Conservation (phyloP, 2,797 vertebrate genomes). For the Melanotaenia boesemani region DNA sequence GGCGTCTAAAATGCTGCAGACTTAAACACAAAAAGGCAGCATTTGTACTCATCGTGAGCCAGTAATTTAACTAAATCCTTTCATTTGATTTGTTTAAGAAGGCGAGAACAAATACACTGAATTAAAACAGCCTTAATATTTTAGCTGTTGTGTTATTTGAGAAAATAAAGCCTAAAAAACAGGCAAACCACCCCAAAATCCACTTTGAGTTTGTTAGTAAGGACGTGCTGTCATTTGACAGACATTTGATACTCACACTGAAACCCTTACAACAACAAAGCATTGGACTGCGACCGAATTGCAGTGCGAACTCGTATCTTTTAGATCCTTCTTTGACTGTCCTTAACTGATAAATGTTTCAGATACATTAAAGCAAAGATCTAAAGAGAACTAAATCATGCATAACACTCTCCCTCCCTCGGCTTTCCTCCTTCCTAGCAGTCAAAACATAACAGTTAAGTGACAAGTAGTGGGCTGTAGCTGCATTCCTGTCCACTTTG, state of each 20-base stretch:
- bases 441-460: conserved; percentile 32
- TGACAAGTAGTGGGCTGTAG: conserved; percentile 24
- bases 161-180: background rate
- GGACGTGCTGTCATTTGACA: conserved; percentile 18
- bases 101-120: conserved; percentile 21
- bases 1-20: conserved; percentile 61
- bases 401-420: background rate
- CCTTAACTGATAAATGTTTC: conserved; percentile 34
- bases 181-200: conserved; percentile 2
- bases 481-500: conserved; percentile 17
- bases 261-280: conserved; percentile 7
- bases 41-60: conserved; percentile 30
- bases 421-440: conserved; percentile 1
- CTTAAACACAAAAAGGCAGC: conserved; percentile 56
- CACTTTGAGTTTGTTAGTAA: background rate
- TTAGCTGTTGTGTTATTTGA: background rate
- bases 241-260: background rate
- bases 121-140: conserved; percentile 5
- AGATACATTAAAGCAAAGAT: conserved; percentile 27
- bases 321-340: conserved; percentile 20
- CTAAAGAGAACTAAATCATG: conserved; percentile 32
- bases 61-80: conserved; percentile 47
- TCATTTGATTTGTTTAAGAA: conserved; percentile 21
- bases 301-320: conserved; percentile 4
- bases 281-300: conserved; percentile 2